A percentile compares a stretch with the other conserved stretches of the same genome.
Evolutionary conservation across 2,888 invertebrate genomes (phyloP).

Genomic region (Cheiracanthium punctorium): DNA sequence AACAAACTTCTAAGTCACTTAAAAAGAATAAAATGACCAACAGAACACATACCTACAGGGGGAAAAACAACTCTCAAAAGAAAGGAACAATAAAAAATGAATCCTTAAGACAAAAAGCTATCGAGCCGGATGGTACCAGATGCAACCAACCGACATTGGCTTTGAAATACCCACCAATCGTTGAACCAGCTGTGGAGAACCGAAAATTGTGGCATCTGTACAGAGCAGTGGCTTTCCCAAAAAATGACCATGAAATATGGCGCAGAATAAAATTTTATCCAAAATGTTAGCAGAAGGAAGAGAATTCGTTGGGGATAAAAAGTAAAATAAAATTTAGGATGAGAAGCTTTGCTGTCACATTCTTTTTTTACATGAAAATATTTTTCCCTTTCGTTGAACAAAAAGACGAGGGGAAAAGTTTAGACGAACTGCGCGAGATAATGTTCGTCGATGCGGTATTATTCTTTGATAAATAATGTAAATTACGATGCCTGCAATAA

Average conservation of each 20-base stretch:
- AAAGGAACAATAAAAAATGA: conserved; percentile 19
- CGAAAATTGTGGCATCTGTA: conserved; percentile 57
- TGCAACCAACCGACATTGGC: conserved; percentile 53
- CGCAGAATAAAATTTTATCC: conserved; percentile 50
- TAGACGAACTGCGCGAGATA: too few relatives aligned
- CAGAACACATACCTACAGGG: not conserved
- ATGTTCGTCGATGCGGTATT: too few relatives aligned
- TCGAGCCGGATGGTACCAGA: conserved; percentile 45
- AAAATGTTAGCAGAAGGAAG: conserved; percentile 11
- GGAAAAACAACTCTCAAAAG: conserved; percentile 24
- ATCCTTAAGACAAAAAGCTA: conserved; percentile 27
- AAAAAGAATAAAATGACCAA: conserved; percentile 27
- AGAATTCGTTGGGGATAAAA: not conserved
- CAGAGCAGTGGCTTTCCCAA: conserved; percentile 36
- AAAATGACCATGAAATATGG: conserved; percentile 58
- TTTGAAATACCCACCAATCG: conserved; percentile 55
- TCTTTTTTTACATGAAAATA: not conserved
- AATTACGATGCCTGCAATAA: too few relatives aligned
- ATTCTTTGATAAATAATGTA: too few relatives aligned
- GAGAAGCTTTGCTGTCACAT: not conserved
- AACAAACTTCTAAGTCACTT: conserved; percentile 26
- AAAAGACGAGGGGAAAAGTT: too few relatives aligned
- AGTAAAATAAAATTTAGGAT: not conserved
- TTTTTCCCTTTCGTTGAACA: not conserved
- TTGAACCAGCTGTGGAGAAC: conserved; percentile 47